Conservation (phyloP, 2,888 invertebrate genomes). For the Mamestra brassicae region DNA sequence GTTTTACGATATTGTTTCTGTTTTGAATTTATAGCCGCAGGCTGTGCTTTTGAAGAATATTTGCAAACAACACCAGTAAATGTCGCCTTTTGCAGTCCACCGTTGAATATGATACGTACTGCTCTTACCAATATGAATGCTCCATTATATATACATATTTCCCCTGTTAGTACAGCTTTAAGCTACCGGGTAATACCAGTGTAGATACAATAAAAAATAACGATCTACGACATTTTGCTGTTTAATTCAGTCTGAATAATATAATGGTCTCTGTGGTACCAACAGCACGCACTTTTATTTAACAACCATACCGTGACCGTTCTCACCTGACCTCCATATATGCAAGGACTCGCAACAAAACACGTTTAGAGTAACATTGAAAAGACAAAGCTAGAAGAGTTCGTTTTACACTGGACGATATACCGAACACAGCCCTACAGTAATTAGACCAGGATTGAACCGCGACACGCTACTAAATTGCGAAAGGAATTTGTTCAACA, state of each 20-base stretch:
- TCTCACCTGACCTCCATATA: constrained; percentile 58
- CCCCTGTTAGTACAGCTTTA: neutral
- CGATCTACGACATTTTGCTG: constrained; percentile 38
- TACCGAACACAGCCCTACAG: constrained; percentile 47
- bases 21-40: constrained; percentile 56
- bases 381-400: constrained; percentile 55
- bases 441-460: constrained; percentile 65
- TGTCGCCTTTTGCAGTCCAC: neutral
- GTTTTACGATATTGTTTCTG: constrained; percentile 60
- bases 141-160: neutral
- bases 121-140: neutral
- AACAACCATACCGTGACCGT: constrained; percentile 68
- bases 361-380: constrained; percentile 43
- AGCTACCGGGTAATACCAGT: neutral
- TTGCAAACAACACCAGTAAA: constrained; percentile 31
- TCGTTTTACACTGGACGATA: constrained; percentile 56
- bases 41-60: constrained; percentile 49
- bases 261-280: constrained; percentile 68
- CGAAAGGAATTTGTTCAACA: constrained; percentile 59
- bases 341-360: constrained; percentile 31
- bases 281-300: constrained; percentile 70
- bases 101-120: neutral
- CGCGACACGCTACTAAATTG: constrained; percentile 61
- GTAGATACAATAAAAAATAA: constrained; percentile 19
- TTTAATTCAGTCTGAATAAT: constrained; percentile 73